Evolutionary conservation across 2,888 invertebrate species (phyloP).

Genomic region (Meloe dianella): DNA sequence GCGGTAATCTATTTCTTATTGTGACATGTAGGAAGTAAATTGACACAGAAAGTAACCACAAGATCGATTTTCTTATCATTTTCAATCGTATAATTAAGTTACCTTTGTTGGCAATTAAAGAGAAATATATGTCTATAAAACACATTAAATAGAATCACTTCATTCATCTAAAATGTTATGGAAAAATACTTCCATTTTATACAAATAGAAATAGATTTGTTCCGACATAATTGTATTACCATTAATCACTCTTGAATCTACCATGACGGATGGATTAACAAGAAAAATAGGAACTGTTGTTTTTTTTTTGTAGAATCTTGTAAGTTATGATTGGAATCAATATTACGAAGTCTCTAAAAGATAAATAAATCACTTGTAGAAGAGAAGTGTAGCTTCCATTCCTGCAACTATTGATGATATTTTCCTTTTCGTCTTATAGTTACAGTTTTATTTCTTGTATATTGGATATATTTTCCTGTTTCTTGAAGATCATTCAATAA

Average conservation of each 20-base stretch:
- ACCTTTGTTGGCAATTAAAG: not conserved
- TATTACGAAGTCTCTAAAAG: slow-evolving; percentile 21
- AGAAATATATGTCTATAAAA: not conserved
- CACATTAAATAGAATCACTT: not conserved
- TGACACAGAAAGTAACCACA: too few relatives aligned
- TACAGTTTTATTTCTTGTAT: not conserved
- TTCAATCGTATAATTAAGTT: not conserved
- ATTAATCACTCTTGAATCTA: slow-evolving; percentile 15
- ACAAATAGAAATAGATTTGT: not conserved
- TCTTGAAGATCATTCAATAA: not conserved
- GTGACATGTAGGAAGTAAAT: not conserved
- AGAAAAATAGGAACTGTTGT: not conserved
- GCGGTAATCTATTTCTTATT: slow-evolving; percentile 1
- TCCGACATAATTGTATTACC: not conserved
- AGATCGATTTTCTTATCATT: too few relatives aligned
- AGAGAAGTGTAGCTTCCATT: not conserved
- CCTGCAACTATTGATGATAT: not conserved
- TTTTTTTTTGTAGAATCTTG: not conserved
- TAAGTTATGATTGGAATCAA: slow-evolving; percentile 4
- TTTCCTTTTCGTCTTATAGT: not conserved
- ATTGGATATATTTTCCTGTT: slow-evolving; percentile 5
- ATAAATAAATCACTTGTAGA: slow-evolving; percentile 36
- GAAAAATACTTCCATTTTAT: not conserved
- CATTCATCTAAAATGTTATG: not conserved
- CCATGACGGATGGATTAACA: not conserved